These are phyloP conservation scores for Percopsis omiscomaycus DNA, from an alignment of 2,797 vertebrate species.

Conservation along the genomic window DNA sequence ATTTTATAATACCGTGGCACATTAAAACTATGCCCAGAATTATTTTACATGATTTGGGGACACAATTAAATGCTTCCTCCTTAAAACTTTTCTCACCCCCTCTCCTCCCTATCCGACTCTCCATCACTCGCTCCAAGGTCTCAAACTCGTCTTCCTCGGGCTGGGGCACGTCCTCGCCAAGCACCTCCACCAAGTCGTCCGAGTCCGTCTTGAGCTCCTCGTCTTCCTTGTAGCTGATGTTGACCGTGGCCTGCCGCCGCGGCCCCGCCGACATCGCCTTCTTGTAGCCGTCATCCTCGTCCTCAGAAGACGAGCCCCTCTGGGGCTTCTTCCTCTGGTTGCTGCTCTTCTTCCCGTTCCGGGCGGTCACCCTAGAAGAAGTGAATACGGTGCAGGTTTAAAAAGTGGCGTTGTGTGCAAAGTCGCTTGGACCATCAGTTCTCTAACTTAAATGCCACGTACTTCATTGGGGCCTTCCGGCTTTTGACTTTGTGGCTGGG, in stretches of 20 bases:
- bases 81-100: conserved; percentile 78
- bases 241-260: conserved; percentile 94
- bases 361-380: conserved; percentile 78
- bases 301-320: conserved; percentile 85
- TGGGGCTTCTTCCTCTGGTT: conserved; percentile 82
- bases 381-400: neutral
- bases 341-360: conserved; percentile 88
- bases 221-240: conserved; percentile 98
- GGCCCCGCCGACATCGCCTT: conserved; percentile 79
- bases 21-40: no score
- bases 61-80: neutral
- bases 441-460: conserved; percentile 33
- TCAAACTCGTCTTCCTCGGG: conserved; percentile 98
- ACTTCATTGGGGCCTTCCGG: conserved; percentile 93
- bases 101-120: conserved; percentile 87
- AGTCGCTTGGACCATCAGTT: no score
- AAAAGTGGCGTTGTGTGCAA: neutral
- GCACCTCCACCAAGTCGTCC: conserved; percentile 93
- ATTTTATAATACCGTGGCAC: no score
- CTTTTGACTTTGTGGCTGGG: conserved; percentile 95
- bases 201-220: conserved; percentile 98
- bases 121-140: conserved; percentile 96
- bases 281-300: conserved; percentile 87
- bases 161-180: conserved; percentile 95
- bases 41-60: neutral